Evolutionary conservation across 2,113 vertebrate genomes (phyloP), one percentile per base, ranked within the genome.

Genomic region (Stegastes partitus): DNA sequence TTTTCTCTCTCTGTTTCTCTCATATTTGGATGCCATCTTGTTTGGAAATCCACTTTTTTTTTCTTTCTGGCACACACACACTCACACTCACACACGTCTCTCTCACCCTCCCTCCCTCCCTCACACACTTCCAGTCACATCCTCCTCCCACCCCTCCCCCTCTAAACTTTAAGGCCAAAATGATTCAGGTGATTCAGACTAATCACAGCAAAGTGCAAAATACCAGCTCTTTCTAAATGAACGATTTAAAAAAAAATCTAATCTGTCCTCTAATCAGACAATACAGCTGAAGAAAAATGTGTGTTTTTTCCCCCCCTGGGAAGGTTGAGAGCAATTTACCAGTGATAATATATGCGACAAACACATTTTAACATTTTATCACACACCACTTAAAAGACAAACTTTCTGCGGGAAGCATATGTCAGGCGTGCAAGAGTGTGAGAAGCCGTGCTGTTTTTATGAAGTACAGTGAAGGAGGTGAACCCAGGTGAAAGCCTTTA

Each of bases 11-110:
- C n/a, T n/a, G n/a, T 44, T 64, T 18, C 47, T 68, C 31, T 59
- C 37, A 22, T 21, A 31, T n/a, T 15, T 65, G 37, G 28, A 66
- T 72, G 54, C 22, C 23, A 67, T 82, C 34, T 77, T 77, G 15
- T 45, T 42, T 69, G 34, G 34, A 49, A 55, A 71, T 56, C 42
- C 4, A 54, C 10, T 9, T 51, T 65, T 79, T 61, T 68, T 81
- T 51, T 55, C 26, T 42, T 19, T 34, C 7, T 34, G 31, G 31
- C 59, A 6, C 68, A 16, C 51, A 34, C 50, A 39, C 26, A 23
- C 37, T 3, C 11, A 18, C 58, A 5, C 73, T 12, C 51, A 34
- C 50, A 39, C 26, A 23, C 37, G 3, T 22, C 18, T 11, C 5
- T 12, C 45, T 22, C n/a, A 15, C 25, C 8, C 42, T 1, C 44